Evolutionary conservation across 35 echinoderm and acorn worm genomes (phyloP).

Genomic region (Amphiura filiformis): DNA sequence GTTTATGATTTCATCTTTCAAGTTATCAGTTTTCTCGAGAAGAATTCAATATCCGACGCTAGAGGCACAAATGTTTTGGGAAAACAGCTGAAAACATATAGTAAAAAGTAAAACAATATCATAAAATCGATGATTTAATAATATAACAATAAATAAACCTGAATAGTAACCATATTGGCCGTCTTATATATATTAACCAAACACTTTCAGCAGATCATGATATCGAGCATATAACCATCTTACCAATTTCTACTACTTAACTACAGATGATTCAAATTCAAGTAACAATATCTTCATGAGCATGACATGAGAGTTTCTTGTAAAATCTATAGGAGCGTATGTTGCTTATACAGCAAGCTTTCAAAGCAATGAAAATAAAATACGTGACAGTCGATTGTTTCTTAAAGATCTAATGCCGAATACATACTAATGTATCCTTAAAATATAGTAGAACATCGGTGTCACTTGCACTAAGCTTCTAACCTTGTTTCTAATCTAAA

Average conservation of each 20-base stretch:
- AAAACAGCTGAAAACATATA: neutral
- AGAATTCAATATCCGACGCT: neutral
- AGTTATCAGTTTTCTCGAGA: neutral
- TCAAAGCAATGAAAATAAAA: neutral
- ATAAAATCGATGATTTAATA: neutral
- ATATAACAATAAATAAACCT: neutral
- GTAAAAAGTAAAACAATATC: neutral
- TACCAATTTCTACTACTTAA: too few relatives aligned
- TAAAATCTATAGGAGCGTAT: neutral
- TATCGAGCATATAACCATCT: neutral
- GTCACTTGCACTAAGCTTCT: too few relatives aligned
- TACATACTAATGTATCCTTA: too few relatives aligned
- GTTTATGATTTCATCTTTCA: neutral
- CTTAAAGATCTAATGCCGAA: too few relatives aligned
- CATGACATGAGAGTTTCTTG: neutral
- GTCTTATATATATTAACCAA: neutral
- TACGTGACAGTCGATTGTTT: too few relatives aligned
- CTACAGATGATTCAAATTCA: too few relatives aligned
- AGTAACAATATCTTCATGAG: neutral
- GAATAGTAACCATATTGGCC: neutral
- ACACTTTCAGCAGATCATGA: neutral
- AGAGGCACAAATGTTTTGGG: neutral
- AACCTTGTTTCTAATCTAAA: too few relatives aligned
- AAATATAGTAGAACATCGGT: too few relatives aligned
- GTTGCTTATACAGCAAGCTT: neutral